Evolutionary conservation across 2,888 invertebrate genomes (phyloP).

Genomic region (Brachypalpus laphriformis): DNA sequence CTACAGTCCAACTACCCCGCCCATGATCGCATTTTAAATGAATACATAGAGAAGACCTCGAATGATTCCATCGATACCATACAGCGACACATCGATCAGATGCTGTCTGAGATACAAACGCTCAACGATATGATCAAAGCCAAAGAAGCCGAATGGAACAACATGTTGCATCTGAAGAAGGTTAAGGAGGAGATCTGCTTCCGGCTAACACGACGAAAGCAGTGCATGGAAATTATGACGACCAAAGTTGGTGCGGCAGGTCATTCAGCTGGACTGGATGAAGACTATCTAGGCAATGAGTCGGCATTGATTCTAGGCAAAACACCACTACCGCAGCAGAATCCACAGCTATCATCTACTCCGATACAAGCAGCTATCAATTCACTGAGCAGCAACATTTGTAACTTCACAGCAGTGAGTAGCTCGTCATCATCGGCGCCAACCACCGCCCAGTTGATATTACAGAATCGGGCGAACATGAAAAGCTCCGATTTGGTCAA

Average conservation of each 20-base stretch:
- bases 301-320: constrained; percentile 38
- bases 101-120: constrained; percentile 87
- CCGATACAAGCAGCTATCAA: constrained; percentile 38
- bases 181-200: constrained; percentile 92
- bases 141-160: constrained; percentile 94
- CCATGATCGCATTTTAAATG: constrained; percentile 86
- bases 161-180: constrained; percentile 91
- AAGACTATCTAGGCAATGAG: constrained; percentile 54
- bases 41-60: constrained; percentile 86
- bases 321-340: constrained; percentile 39
- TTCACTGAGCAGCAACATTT: constrained; percentile 52
- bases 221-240: constrained; percentile 83
- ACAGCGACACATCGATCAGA: constrained; percentile 86
- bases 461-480: constrained; percentile 79
- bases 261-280: constrained; percentile 72
- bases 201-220: constrained; percentile 88
- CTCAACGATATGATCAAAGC: constrained; percentile 89
- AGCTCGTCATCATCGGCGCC: constrained; percentile 72
- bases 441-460: constrained; percentile 76
- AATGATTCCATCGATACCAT: constrained; percentile 86
- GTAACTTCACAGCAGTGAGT: constrained; percentile 60
- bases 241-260: constrained; percentile 76
- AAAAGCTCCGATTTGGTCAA: constrained; percentile 78
- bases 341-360: constrained; percentile 49
- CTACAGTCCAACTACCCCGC: constrained; percentile 84